Evolutionary conservation across 2,888 invertebrate genomes (phyloP), one percentile per base, ranked within the genome.

Genomic region (Steromphala cineraria): DNA sequence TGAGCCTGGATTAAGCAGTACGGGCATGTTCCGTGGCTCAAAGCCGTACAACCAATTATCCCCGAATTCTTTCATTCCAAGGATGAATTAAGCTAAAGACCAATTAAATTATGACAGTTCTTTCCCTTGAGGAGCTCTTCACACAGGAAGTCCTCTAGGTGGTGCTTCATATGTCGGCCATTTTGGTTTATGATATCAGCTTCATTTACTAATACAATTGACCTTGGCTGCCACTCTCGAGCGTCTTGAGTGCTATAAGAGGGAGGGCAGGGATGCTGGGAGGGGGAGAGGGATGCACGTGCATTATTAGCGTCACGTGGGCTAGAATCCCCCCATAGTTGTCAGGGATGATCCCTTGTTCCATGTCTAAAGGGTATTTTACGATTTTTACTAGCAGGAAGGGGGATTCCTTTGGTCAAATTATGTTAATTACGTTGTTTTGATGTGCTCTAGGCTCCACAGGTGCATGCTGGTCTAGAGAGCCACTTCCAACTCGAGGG

Each of bases 81-180:
- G 36, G 40, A 40, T 71, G 71, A 71, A 71, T 71, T 71, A 71
- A 71, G 71, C 31, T 31, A 71, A 71, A 13, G 71, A 71, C 40
- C 71, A 71, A 71, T 71, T 71, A 71, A 71, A 71, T 71, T 71
- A 71, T 71, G 71, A 71, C 71, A 71, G 31, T 71, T 71, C 36
- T 71, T 36, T 40, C 71, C 71, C 71, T 71, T 40, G 40, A 71
- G 71, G 71, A 71, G 40, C 71, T 71, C 71, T 71, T 71, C 71
- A 71, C 19, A 71, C 71, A 71, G 71, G 71, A 71, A 71, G 71
- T 71, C 36, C 19, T 71, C 19, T 71, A 71, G 28, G 71, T 36
- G 10, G 28, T 7, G 36, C 19, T 71, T 71, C 24, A 71, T 71
- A 36, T 36, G 40, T 28, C 31, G 19, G 31, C 71, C 71, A 71